Base-by-base conservation (phyloP, 2,113 vertebrate species). In the Eudyptes chrysolophus region DNA sequence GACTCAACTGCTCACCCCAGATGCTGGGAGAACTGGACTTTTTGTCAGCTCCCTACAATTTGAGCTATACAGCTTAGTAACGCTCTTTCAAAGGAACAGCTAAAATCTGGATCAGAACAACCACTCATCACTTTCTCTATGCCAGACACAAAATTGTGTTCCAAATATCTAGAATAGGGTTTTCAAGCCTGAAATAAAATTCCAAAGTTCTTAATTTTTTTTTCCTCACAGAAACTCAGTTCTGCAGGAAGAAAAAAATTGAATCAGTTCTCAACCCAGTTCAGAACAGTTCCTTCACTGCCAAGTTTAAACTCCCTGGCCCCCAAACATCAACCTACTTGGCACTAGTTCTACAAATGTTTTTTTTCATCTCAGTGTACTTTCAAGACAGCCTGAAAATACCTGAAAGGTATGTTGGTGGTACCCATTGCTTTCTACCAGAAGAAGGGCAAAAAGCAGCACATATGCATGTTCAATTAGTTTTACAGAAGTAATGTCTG, bases 401-500 rank as follows among this genome's bases (percentile, higher is more conserved):
- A 74, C 2, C 15, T 6, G 7, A 32, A 74, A 81, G 46, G 29
- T 8, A 25, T 46, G 27, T 29, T 77, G 52, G 13, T 72, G 24
- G 42, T 54, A 61, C 11, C 16, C 58, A 88, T 26, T 1, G 0
- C 30, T 77, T 76, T 46, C 36, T 30, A 54, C 20, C 15, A 65
- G 64, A 69, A 75, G 26, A 30, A 32, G 2, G 5, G 16, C 10
- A 76, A 89, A 87, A 76, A 36, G 13, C 22, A 87, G 54, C 61
- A 83, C 13, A 38, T 26, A 38, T 0, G 0, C 21, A 44, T 0
- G 8, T 34, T 76, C 36, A n/a, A 9, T 40, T 84, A 24, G 30
- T 78, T 84, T 82, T 24, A 76, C 8, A 46, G 32, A 76, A 76
- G n/a, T 9, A 3, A 44, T 30, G 10, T 46, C 58, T 58, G 38